Evolutionary conservation across 1,140 invertebrate genomes (phyloP), one percentile per base, ranked within the genome.

Genomic region (Scaptomyza hsui): DNA sequence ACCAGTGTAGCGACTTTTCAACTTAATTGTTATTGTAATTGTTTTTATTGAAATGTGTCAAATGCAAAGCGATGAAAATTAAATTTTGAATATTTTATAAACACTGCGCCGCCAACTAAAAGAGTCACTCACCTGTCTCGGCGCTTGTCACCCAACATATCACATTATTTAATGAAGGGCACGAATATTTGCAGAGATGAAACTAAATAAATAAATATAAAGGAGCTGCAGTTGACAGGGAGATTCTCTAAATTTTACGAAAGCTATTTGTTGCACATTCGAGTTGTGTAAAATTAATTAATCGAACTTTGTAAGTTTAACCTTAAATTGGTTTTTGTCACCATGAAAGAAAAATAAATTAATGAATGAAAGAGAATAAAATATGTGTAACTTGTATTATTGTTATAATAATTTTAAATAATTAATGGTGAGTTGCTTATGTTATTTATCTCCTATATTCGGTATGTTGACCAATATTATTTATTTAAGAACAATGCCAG

Each of bases 11-110:
- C 39, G 49, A 72, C 70, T 68, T 72, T 76, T 69, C 57, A 76
- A 59, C 68, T 67, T 75, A 60, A 61, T 74, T 74, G 67, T 72
- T 65, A 55, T 72, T 37, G 45, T 71, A 73, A 73, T 73, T 75
- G 70, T 75, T 65, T 77, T 79, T 74, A 73, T 69, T 77, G 63
- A 79, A 77, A 74, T 74, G 57, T 79, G 71, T 77, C 70, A 79
- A 77, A 78, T 68, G 72, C 68, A 78, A 72, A 41, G 63, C 72
- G 63, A 62, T 73, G 71, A 78, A 79, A 74, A 79, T 74, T 74
- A 65, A 69, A 79, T 74, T 71, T 71, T 61, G 57, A 70, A 75
- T 70, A 56, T 72, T 64, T 70, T 61, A 62, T 74, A 65, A 75
- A 67, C 61, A 55, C 52, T 18, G 55, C 42, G 59, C 12, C 53